phyloP scores from a whole-genome alignment of 1,140 invertebrate species.

The Catajapyx aquilonaris region DNA sequence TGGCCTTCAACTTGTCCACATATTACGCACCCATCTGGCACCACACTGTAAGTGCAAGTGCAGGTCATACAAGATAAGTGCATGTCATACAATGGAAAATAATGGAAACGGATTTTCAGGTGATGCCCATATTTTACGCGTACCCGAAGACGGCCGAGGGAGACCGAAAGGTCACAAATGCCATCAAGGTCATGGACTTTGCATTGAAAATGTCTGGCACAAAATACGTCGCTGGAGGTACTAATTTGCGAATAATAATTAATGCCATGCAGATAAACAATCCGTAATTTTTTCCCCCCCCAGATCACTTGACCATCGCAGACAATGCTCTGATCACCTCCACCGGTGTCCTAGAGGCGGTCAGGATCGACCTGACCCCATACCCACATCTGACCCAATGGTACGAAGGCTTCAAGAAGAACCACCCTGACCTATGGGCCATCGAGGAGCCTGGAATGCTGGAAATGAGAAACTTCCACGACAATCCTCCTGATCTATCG shows the following conservation, averaged over 20 bases:
- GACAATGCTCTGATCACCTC: constrained; percentile 44
- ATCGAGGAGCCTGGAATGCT: constrained; percentile 8
- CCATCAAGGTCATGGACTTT: constrained; percentile 39
- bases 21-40: constrained; percentile 47
- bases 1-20: constrained; percentile 50
- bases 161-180: constrained; percentile 39
- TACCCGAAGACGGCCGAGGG: constrained; percentile 37
- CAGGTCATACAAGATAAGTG: background rate
- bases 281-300: constrained; percentile 5
- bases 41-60: constrained; percentile 29
- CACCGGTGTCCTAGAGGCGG: constrained; percentile 46
- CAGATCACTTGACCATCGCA: constrained; percentile 43
- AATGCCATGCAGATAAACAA: background rate
- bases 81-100: background rate
- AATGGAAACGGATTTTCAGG: constrained; percentile 20
- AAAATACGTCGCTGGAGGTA: constrained; percentile 37
- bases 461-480: constrained; percentile 9
- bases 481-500: constrained; percentile 8
- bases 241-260: background rate
- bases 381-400: constrained; percentile 21
- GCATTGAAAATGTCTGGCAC: constrained; percentile 34
- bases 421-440: constrained; percentile 9
- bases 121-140: constrained; percentile 47
- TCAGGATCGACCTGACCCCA: constrained; percentile 33
- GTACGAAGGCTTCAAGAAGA: constrained; percentile 10